Conservation (phyloP, 2,113 vertebrate genomes). For the Tragulus kanchil region DNA sequence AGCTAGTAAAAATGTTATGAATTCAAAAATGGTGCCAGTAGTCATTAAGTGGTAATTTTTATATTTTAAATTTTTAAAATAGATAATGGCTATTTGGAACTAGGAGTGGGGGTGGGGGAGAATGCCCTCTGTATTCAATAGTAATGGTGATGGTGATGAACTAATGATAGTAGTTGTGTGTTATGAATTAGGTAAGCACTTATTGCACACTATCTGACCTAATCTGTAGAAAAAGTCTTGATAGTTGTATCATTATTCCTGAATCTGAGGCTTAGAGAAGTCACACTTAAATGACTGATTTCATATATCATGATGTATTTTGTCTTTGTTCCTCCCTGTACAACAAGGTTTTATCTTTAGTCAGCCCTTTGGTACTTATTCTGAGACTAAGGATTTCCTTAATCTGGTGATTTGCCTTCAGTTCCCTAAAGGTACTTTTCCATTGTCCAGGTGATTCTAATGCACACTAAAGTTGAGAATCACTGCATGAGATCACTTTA, state of each 20-base stretch:
- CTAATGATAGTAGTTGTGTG: not conserved
- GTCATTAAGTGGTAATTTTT: not conserved
- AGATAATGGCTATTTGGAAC: constrained; percentile 4
- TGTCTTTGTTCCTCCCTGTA: not conserved
- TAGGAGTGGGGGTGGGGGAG: not conserved
- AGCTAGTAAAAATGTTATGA: constrained; percentile 32
- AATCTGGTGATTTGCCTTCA: constrained; percentile 34
- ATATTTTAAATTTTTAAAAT: constrained; percentile 24
- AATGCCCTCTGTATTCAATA: not conserved
- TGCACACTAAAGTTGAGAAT: not conserved
- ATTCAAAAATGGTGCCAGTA: not conserved
- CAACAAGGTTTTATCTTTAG: not conserved
- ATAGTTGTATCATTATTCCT: not conserved
- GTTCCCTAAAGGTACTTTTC: not conserved
- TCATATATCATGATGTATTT: not conserved
- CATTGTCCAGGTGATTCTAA: not conserved
- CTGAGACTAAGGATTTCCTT: not conserved
- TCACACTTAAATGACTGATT: not conserved
- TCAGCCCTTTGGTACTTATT: not conserved
- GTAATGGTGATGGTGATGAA: not conserved
- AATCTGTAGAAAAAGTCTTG: not conserved
- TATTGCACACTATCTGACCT: not conserved
- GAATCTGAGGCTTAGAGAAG: constrained; percentile 23
- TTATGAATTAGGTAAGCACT: not conserved
- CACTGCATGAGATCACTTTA: constrained; percentile 64